Base-by-base conservation (phyloP, 2,797 vertebrate genomes). In the Octomys mimax region DNA sequence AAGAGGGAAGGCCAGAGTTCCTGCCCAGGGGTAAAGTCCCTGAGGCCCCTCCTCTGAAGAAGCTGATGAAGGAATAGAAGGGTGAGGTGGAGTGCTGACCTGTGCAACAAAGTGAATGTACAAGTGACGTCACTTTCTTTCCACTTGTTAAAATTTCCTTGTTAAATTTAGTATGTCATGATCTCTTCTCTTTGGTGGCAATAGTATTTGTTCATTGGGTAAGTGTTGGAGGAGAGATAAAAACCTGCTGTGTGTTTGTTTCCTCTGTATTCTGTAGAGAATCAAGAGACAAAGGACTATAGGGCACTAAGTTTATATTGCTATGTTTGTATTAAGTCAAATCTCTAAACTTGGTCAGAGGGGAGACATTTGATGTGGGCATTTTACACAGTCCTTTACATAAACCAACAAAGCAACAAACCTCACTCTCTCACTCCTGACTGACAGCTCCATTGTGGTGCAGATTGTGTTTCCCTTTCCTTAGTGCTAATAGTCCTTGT, bases 301-400 rank as follows among this genome's bases (percentile, higher is more conserved):
- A 89, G 52, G 62, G 9, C 42, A 80, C 84, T 39, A 84, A 87
- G 11, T 26, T 81, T 33, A 70, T 84, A 77, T 89, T 80, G 13
- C 57, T 75, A 14, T 33, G 28, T 54, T 70, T 95, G 42, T 64
- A 28, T 84, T 88, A 84, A 62, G 39, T 85, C 80, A 91, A 64
- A 73, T 84, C 46, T 66, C 7, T 89, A 85, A 54, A 18, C 28
- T 28, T 59, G 22, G 4, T 16, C 1, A 95, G 24, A 52, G 26
- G 14, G 24, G 22, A 93, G 24, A 2, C 39, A 19, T 89, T 36
- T 46, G 52, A 83, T 1, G 24, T 95, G n/a, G 68, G 4, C 54
- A 46, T 22, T 66, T 92, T 92, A 7, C 16, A 82, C 46, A 93
- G 49, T 70, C 10, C 28, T 80, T 91, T 83, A 64, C 49, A 79